Evolutionary conservation across 2,888 invertebrate genomes (phyloP).

Genomic region (Pyrrhia umbra): DNA sequence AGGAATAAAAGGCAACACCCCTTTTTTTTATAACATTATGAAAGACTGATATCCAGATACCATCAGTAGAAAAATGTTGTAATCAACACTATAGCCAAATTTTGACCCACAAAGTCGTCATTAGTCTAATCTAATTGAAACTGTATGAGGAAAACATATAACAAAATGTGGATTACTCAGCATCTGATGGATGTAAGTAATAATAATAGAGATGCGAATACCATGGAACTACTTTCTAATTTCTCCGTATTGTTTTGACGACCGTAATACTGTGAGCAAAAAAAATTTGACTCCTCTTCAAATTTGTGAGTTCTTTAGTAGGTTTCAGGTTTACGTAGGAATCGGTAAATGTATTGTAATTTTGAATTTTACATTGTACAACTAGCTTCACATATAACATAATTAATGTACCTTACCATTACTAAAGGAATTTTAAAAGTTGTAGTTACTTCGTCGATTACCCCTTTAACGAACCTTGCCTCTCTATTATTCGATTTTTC

Average conservation of each 20-base stretch:
- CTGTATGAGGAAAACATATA: constrained; percentile 27
- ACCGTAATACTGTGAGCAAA: constrained; percentile 31
- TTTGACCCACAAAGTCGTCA: neutral
- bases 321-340: no score
- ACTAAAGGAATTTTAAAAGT: no score
- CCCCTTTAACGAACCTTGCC: no score
- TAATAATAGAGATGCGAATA: constrained; percentile 30
- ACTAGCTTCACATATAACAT: no score
- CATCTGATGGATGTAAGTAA: constrained; percentile 2
- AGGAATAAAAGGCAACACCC: no score
- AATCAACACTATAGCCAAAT: neutral
- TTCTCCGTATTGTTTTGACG: constrained; percentile 32
- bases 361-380: no score
- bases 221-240: constrained; percentile 50
- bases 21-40: no score
- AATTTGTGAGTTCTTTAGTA: neutral
- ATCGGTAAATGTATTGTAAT: no score
- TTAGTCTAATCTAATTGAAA: neutral
- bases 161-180: constrained; percentile 26
- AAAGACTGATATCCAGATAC: no score
- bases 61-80: neutral
- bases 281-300: constrained; percentile 6
- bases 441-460: no score
- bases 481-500: no score
- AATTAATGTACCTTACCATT: no score